A percentile compares a stretch with the other conserved stretches of the same genome.
Conservation (phyloP, 2,888 invertebrate species). For the Chrysotoxum bicinctum region DNA sequence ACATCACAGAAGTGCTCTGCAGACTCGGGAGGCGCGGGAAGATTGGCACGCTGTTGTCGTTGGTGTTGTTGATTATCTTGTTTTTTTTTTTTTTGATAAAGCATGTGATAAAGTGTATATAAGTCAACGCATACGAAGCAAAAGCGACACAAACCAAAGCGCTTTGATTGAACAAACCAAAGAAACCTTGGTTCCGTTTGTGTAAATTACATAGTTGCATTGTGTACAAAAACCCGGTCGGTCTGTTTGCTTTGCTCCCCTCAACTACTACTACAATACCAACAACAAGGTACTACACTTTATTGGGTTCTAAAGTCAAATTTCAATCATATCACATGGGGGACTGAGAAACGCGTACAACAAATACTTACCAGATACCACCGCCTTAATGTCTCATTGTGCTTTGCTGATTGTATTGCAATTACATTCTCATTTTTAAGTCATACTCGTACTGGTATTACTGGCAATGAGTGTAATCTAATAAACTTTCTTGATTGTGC, state of each 20-base stretch:
- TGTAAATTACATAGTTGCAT: slow-evolving; percentile 3
- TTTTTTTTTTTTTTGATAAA: not conserved
- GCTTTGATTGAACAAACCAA: not conserved
- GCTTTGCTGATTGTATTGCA: not conserved
- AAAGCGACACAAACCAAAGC: not conserved
- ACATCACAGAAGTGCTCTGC: not conserved
- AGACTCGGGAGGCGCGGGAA: not conserved
- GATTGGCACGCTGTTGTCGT: not conserved
- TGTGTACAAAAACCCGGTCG: not conserved
- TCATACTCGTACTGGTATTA: not conserved
- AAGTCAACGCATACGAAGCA: not conserved
- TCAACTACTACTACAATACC: not conserved
- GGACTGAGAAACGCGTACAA: not conserved
- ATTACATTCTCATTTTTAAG: slow-evolving; percentile 4
- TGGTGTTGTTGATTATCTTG: not conserved
- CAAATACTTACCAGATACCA: not conserved
- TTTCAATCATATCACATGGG: slow-evolving; percentile 4
- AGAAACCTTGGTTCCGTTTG: not conserved
- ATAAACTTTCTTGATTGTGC: slow-evolving; percentile 17
- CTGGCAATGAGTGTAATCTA: not conserved
- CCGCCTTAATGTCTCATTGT: slow-evolving; percentile 24
- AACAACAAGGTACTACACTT: not conserved
- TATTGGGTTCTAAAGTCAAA: slow-evolving; percentile 1
- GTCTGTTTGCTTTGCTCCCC: not conserved
- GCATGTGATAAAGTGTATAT: slow-evolving; percentile 17